phyloP scores from a whole-genome alignment of 2,797 vertebrate species.

The Pelobates cultripes region DNA sequence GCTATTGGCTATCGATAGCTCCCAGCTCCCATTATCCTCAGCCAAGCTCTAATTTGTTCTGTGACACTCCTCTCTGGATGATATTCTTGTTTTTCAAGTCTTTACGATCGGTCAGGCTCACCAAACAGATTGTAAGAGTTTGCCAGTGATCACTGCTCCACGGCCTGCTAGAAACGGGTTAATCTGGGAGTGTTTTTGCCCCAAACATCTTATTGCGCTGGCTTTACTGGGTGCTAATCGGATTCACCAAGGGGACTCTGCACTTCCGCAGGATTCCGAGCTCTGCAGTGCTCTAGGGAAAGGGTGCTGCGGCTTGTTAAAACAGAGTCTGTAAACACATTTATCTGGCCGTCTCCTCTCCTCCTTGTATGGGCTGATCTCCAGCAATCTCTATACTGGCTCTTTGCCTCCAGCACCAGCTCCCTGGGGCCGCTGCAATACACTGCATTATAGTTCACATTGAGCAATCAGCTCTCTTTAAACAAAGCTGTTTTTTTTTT shows the following conservation, averaged over 20 bases:
- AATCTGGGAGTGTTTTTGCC: background rate
- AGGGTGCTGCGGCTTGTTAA: background rate
- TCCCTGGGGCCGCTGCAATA: conserved; percentile 49
- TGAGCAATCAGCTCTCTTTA: conserved; percentile 70
- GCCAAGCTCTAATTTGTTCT: background rate
- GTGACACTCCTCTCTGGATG: too few species aligned
- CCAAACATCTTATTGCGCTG: background rate
- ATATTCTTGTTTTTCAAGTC: too few species aligned
- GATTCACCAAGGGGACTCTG: background rate
- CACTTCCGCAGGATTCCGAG: background rate
- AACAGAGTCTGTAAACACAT: conserved; percentile 4
- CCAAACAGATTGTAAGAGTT: too few species aligned
- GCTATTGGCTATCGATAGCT: background rate
- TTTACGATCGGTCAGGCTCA: too few species aligned
- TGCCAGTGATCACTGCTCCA: too few species aligned
- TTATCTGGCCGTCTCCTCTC: conserved; percentile 57
- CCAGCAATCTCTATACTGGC: conserved; percentile 15
- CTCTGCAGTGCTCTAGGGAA: background rate
- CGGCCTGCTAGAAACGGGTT: background rate
- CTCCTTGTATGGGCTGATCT: conserved; percentile 67
- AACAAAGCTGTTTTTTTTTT: conserved; percentile 66
- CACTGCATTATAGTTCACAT: conserved; percentile 63
- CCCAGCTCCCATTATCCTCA: background rate
- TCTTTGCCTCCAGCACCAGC: conserved; percentile 32
- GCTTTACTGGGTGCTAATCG: background rate